A percentile compares a stretch with the other conserved stretches of the same genome.
These are phyloP conservation scores for Clunio marinus DNA, from an alignment of 2,888 invertebrate genomes.

Conservation along the genomic window DNA sequence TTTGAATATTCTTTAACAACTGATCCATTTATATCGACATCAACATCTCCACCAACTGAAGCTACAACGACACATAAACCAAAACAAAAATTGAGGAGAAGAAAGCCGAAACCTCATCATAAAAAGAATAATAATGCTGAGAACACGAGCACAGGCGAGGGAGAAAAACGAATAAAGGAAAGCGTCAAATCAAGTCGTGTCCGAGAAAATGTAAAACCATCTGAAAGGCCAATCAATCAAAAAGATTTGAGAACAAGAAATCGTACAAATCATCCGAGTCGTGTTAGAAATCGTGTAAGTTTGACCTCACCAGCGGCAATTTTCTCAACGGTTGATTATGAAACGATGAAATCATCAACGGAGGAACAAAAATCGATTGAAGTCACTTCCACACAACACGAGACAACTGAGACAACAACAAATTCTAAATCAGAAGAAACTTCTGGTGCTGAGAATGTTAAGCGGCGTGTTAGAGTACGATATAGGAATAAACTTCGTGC, in stretches of 20 bases:
- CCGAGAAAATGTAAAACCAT: not conserved
- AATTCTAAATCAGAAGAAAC: not conserved
- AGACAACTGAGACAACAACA: slow-evolving; percentile 5
- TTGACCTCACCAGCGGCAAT: not conserved
- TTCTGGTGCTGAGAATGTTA: slow-evolving; percentile 7
- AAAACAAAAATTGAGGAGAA: slow-evolving; percentile 25
- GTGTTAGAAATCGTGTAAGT: not conserved
- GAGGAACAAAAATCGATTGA: not conserved
- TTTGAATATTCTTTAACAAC: not conserved
- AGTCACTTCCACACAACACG: not conserved
- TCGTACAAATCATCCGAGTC: not conserved
- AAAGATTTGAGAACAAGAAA: slow-evolving; percentile 16
- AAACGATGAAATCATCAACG: slow-evolving; percentile 9
- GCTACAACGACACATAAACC: slow-evolving; percentile 4
- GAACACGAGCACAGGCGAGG: not conserved
- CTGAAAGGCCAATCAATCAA: not conserved
- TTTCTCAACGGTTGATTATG: not conserved
- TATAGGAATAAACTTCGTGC: slow-evolving; percentile 27
- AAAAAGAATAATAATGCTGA: slow-evolving; percentile 4
- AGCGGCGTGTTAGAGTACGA: slow-evolving; percentile 23
- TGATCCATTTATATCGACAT: not conserved
- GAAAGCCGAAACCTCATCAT: slow-evolving; percentile 24
- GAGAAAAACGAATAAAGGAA: not conserved
- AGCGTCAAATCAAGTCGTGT: not conserved
- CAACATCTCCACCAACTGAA: not conserved